Evolutionary conservation across 2,113 vertebrate genomes (phyloP).

Genomic region (Eretmochelys imbricata): DNA sequence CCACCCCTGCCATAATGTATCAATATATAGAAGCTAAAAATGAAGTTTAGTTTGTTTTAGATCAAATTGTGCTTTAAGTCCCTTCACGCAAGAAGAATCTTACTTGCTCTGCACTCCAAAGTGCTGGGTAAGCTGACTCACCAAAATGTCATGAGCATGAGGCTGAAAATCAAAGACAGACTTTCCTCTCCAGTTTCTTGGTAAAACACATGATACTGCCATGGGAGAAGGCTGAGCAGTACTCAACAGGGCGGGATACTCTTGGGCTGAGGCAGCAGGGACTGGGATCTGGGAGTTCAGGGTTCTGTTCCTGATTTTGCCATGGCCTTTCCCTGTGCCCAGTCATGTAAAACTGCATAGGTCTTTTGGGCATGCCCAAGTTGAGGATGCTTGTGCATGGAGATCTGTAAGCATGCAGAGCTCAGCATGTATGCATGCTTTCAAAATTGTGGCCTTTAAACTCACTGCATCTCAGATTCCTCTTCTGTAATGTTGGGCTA

Average conservation of each 20-base stretch:
- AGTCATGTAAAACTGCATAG: neutral
- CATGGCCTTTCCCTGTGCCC: too few relatives aligned
- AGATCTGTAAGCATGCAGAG: neutral
- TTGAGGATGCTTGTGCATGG: neutral
- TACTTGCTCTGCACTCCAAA: neutral
- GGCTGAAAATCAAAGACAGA: neutral
- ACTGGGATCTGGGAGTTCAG: neutral
- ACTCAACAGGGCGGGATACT: neutral
- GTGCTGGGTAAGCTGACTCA: rapidly evolving
- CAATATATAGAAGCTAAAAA: neutral
- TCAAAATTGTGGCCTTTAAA: too few relatives aligned
- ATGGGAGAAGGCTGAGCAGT: neutral
- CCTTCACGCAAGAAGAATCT: neutral
- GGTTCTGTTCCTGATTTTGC: neutral
- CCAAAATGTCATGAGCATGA: rapidly evolving
- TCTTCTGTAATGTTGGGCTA: neutral
- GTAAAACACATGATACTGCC: neutral
- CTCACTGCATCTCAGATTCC: neutral
- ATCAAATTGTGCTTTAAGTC: neutral
- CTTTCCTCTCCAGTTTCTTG: neutral
- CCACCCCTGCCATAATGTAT: neutral
- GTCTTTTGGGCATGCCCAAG: neutral
- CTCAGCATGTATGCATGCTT: too few relatives aligned
- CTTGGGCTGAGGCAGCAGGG: neutral
- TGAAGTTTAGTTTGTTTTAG: neutral